phyloP scores from a whole-genome alignment of 2,888 invertebrate genomes.

The Leptopilina drosophilae region DNA sequence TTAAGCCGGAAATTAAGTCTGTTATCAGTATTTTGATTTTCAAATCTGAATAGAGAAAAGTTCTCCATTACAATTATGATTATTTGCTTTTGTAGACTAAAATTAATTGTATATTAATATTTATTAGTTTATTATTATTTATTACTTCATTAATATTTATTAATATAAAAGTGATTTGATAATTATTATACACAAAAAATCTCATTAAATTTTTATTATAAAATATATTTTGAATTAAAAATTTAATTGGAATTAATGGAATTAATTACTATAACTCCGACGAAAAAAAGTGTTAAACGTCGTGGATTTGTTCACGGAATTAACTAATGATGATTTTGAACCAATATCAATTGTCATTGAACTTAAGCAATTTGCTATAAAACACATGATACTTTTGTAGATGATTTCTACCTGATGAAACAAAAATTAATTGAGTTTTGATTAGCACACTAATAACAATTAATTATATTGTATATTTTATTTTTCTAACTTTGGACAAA shows the following conservation, averaged over 20 bases:
- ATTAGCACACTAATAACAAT: not conserved
- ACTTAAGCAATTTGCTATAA: constrained; percentile 64
- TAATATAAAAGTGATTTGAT: too few species aligned
- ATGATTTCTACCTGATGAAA: constrained; percentile 58
- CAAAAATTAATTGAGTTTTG: constrained; percentile 12
- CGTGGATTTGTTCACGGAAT: constrained; percentile 60
- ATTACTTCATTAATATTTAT: too few species aligned
- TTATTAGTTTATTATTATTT: too few species aligned
- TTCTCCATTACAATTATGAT: not conserved
- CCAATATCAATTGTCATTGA: constrained; percentile 64
- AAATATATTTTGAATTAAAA: not conserved
- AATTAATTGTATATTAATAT: too few species aligned
- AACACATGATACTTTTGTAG: constrained; percentile 62
- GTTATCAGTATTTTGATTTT: constrained; percentile 61
- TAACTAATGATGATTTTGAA: constrained; percentile 56
- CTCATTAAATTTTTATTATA: not conserved
- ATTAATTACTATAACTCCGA: constrained; percentile 63
- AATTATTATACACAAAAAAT: not conserved
- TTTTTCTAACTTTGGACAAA: constrained; percentile 1
- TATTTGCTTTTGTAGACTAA: too few species aligned
- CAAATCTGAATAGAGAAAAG: constrained; percentile 56
- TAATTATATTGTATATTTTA: not conserved
- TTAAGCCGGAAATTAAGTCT: constrained; percentile 60
- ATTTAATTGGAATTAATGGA: not conserved
- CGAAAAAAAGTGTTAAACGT: constrained; percentile 64